Conservation (phyloP, 2,113 vertebrate species). For the Butorides virescens region DNA sequence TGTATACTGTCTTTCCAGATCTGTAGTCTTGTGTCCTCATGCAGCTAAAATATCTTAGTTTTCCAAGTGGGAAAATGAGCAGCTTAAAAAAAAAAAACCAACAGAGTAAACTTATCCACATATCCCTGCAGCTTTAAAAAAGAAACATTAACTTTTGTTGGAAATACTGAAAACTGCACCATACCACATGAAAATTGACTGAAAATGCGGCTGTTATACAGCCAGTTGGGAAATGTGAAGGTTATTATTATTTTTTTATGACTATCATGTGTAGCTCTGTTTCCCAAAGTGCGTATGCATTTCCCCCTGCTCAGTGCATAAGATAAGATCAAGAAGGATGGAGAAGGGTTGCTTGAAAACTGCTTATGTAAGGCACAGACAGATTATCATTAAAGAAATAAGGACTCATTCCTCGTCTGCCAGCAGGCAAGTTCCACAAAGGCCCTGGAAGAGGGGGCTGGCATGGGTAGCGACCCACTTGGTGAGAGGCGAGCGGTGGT, state of each 20-base stretch:
- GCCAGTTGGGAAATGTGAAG: not conserved
- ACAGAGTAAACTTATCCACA: not conserved
- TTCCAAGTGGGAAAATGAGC: not conserved
- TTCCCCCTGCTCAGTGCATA: not conserved
- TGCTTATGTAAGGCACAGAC: fast-evolving
- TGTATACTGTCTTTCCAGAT: not conserved
- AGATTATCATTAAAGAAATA: not conserved
- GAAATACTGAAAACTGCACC: not conserved
- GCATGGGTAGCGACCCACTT: not conserved
- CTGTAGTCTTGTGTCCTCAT: not conserved
- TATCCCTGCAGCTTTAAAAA: not conserved
- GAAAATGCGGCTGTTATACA: not conserved
- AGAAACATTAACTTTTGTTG: not conserved
- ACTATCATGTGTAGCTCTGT: not conserved
- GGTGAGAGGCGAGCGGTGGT: not conserved
- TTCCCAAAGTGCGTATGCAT: not conserved
- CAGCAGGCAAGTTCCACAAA: not conserved
- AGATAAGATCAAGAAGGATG: not conserved
- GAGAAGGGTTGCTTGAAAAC: not conserved
- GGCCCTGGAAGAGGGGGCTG: not conserved
- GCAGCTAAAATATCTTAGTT: not conserved
- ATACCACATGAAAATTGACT: not conserved
- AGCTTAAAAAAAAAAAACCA: not conserved
- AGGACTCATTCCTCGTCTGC: not conserved
- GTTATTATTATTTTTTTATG: not conserved